phyloP scores from a whole-genome alignment of 2,797 vertebrate genomes.

The Hydrophis major region DNA sequence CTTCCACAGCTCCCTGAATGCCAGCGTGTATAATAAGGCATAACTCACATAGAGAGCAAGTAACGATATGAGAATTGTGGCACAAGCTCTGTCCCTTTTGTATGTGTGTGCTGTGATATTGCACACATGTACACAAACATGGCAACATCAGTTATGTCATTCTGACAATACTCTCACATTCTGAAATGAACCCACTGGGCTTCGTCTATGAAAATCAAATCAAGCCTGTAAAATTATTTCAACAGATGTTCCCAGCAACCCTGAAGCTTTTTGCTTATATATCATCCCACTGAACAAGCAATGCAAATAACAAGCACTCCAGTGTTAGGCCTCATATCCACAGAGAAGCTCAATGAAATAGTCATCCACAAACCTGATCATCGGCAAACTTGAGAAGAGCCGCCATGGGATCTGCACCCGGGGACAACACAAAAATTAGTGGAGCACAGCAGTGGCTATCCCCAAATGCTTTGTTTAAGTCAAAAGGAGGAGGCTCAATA shows the following conservation, averaged over 20 bases:
- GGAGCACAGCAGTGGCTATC: conserved; percentile 85
- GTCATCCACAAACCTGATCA: conserved; percentile 75
- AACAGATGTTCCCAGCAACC: neutral
- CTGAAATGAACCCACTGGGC: neutral
- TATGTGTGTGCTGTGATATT: neutral
- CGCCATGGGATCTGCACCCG: conserved; percentile 85
- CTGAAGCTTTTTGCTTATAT: neutral
- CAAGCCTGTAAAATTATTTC: neutral
- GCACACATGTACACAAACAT: neutral
- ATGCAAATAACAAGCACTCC: neutral
- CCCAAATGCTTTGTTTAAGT: conserved; percentile 80
- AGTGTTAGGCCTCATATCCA: neutral
- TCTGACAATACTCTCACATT: neutral
- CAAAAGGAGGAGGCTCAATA: conserved; percentile 87
- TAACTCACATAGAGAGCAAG: neutral
- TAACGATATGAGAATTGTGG: neutral
- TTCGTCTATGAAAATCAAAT: neutral
- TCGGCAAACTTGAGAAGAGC: conserved; percentile 86
- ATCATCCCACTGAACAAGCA: neutral
- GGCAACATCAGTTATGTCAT: neutral
- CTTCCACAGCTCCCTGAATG: neutral
- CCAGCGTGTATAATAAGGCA: neutral
- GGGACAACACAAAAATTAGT: conserved; percentile 86
- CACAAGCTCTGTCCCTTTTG: neutral
- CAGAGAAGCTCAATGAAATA: neutral